Evolutionary conservation across 2,888 invertebrate species (phyloP).

Genomic region (Endotricha flammealis): DNA sequence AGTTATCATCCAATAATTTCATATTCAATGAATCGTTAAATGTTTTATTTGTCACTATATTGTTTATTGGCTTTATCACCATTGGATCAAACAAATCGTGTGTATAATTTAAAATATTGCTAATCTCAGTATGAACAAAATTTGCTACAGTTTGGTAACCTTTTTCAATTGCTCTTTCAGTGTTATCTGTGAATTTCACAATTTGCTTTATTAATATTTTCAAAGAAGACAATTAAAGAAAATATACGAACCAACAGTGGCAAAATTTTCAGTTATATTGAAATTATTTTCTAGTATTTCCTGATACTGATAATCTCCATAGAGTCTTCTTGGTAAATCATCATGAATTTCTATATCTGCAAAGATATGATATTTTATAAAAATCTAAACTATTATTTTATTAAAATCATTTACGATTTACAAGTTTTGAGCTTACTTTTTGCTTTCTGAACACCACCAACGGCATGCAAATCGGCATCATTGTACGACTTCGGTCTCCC

Average conservation of each 20-base stretch:
- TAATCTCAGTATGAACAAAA: no score
- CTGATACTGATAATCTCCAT: constrained; percentile 40
- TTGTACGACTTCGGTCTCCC: constrained; percentile 58
- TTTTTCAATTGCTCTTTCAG: no score
- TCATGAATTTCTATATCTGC: constrained; percentile 36
- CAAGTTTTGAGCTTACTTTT: constrained; percentile 48
- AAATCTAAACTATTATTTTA: constrained; percentile 19
- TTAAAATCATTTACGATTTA: constrained; percentile 19
- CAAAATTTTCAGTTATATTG: constrained; percentile 15
- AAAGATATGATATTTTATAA: constrained; percentile 34
- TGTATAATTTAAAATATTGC: no score
- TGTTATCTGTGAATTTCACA: no score
- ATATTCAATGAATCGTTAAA: no score
- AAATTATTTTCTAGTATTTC: constrained; percentile 22
- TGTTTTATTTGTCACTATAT: no score
- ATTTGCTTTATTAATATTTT: no score
- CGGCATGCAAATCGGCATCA: constrained; percentile 43
- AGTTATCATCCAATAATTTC: constrained; percentile 37
- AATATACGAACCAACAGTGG: no score
- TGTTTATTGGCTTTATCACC: no score
- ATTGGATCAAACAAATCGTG: no score
- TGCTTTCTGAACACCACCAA: constrained; percentile 22
- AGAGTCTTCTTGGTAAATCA: constrained; percentile 27
- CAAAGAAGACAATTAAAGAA: no score
- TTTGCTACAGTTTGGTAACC: no score